These are phyloP conservation scores for Mus spretus DNA, from an alignment of 2,797 vertebrate species.

Conservation along the genomic window DNA sequence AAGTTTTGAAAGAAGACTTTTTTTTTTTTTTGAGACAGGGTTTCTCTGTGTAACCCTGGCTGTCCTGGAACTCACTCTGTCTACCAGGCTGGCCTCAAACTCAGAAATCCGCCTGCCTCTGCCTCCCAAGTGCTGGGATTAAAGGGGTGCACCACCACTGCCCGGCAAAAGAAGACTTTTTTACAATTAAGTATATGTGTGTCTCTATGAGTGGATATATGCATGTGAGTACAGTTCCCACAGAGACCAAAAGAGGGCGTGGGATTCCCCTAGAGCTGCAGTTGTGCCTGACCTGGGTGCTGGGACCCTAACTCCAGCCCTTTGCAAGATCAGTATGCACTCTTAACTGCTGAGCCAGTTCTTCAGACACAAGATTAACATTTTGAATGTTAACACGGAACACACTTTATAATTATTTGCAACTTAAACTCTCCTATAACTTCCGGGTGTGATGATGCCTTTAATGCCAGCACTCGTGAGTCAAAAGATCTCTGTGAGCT, in stretches of 20 bases:
- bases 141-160: no score
- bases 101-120: no score
- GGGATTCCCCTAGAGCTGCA: not conserved
- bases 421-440: not conserved
- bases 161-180: not conserved
- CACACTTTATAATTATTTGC: not conserved
- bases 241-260: not conserved
- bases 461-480: not conserved
- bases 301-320: not conserved
- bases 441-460: not conserved
- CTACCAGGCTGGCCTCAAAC: no score
- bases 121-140: no score
- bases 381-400: not conserved
- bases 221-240: not conserved
- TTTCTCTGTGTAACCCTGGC: no score
- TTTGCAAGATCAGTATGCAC: not conserved
- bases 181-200: not conserved
- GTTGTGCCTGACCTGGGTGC: not conserved
- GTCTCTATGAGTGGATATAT: not conserved
- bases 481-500: not conserved
- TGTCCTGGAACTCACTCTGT: no score
- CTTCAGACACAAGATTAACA: not conserved
- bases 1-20: not conserved
- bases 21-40: no score
- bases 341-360: not conserved